phyloP scores from a whole-genome alignment of 2,888 invertebrate genomes.

The Drosophila melanosoma region DNA sequence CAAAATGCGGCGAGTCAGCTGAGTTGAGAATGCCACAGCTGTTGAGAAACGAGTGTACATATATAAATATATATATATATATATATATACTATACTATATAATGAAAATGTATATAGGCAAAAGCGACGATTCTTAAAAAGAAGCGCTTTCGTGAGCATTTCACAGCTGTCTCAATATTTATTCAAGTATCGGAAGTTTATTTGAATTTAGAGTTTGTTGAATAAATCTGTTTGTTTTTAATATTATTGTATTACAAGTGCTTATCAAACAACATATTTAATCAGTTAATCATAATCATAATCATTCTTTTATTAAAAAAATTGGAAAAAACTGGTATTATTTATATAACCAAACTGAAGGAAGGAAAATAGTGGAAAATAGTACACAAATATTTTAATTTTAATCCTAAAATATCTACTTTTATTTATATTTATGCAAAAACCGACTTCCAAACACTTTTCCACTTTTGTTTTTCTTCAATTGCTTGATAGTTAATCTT shows the following conservation, averaged over 20 bases:
- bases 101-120: neutral
- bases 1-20: constrained; percentile 47
- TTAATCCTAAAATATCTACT: neutral
- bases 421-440: neutral
- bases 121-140: neutral
- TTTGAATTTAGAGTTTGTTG: neutral
- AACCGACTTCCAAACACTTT: neutral
- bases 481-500: neutral
- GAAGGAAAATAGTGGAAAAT: no score
- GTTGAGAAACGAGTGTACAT: neutral
- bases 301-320: neutral
- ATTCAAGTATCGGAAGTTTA: neutral
- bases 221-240: neutral
- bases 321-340: neutral
- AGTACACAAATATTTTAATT: neutral
- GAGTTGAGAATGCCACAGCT: constrained; percentile 20
- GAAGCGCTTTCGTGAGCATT: neutral
- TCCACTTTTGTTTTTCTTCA: neutral
- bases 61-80: neutral
- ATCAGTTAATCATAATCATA: no score
- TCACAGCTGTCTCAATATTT: constrained; percentile 19
- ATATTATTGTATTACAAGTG: neutral
- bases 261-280: neutral
- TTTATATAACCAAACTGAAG: neutral
- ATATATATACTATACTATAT: neutral